phyloP scores from a whole-genome alignment of 2,797 vertebrate species.

The Hippoglossus hippoglossus region DNA sequence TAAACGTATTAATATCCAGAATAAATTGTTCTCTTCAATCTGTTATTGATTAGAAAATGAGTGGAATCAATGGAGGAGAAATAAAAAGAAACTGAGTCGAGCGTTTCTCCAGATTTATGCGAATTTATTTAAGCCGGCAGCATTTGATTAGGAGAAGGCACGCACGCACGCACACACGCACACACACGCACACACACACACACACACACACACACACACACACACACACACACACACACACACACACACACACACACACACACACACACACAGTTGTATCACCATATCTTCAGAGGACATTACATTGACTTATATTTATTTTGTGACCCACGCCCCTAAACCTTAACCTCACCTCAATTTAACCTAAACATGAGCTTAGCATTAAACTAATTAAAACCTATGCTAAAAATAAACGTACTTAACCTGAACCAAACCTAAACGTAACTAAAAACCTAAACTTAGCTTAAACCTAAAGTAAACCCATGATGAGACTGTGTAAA shows the following conservation, averaged over 20 bases:
- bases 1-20: slow-evolving; percentile 77
- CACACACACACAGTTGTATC: slow-evolving; percentile 10
- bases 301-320: too few relatives aligned
- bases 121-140: slow-evolving; percentile 51
- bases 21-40: slow-evolving; percentile 74
- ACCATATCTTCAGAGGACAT: too few relatives aligned
- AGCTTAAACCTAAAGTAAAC: background rate
- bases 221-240: background rate
- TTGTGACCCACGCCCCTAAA: too few relatives aligned
- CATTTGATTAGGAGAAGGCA: slow-evolving; percentile 49
- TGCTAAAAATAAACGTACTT: too few relatives aligned
- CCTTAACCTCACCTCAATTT: too few relatives aligned
- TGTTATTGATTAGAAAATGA: slow-evolving; percentile 74
- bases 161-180: background rate
- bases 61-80: slow-evolving; percentile 69
- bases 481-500: background rate
- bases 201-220: background rate
- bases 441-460: too few relatives aligned
- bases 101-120: slow-evolving; percentile 45
- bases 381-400: too few relatives aligned
- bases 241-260: background rate
- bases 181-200: slow-evolving; percentile 12
- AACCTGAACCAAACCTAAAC: too few relatives aligned
- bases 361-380: too few relatives aligned
- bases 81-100: slow-evolving; percentile 33